Evolutionary conservation across 1,140 invertebrate genomes (phyloP), one percentile per base, ranked within the genome.

Genomic region (Prorops nasuta): DNA sequence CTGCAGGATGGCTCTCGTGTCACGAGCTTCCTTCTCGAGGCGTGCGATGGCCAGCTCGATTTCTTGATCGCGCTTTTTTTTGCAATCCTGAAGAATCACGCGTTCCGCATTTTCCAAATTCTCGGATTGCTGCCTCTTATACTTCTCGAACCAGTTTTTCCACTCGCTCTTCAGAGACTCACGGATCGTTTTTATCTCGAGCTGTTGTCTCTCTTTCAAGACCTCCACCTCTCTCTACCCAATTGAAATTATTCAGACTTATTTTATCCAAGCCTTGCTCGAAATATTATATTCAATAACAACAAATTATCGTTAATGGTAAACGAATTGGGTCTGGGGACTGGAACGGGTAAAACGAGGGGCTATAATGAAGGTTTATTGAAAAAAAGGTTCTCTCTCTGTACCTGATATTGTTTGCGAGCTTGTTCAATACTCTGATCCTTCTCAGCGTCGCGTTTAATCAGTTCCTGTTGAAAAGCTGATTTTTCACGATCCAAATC

Each of bases 1-100:
- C 55, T 84, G 80, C 38, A 81, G 68, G 53, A 79, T 79, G 0
- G 37, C 43, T 41, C 73, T 73, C 41, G 64, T 72, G 14, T 81
- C 72, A 15, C 72, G 64, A 0, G 81, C 77, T 66, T 87, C 84
- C 1, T 74, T 77, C 57, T 86, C 85, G 42, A 86, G 67, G 51
- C 81, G 80, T 34, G 79, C 79, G 42, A 87, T 84, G 8, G 84
- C 81, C 3, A 82, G 60, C 52, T 87, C 85, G 44, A 88, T 85
- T 60, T 87, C 84, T 41, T 77, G 79, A 62, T 88, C 86, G 17
- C 84, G 66, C 57, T 87, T 82, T 42, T 72, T 77, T 54, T 80
- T 79, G 54, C 79, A 83, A 44, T 85, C 78, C 15, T 86, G 80
- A 14, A 79, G 60, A 12, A 88, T 81, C 32, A 69, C 64, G 22